Base-by-base conservation (phyloP, 1,140 invertebrate species). In the Zaprionus tsacasi region DNA sequence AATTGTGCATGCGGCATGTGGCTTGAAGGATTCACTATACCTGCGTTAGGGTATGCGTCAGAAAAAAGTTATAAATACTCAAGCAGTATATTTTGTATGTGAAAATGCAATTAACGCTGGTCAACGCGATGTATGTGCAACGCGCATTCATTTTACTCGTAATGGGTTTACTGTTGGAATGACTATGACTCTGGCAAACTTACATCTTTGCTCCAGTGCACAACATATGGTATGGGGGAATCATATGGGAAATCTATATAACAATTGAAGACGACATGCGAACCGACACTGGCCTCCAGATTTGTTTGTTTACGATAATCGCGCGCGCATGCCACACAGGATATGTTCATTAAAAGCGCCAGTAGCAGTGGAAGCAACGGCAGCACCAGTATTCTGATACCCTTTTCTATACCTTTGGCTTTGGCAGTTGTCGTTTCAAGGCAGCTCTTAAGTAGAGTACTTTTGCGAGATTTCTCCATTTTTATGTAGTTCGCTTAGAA, bases 181-280 rank as follows among this genome's bases (percentile, higher is more conserved):
- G 6, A 30, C 40, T 15, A 15, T 15, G 45, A 50, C 45, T 50
- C 45, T 17, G 45, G 45, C 10, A 17, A n/a, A 50, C 95, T 96
- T 94, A 98, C 97, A 85, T 97, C 96, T 93, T 97, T 98, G 91
- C 96, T 97, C 97, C 97, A 99, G 91, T 97, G 95, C 33, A 99
- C 94, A 76, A 97, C 95, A 92, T 98, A 98, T 13, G 97, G 97
- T 82, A 98, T 97, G 68, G 96, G 95, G 78, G 96, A 95, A 76
- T 96, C 96, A 83, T 97, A 96, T 11, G 97, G 98, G 93, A 98
- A 98, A 92, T 98, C 96, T 75, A 99, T 95, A 85, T 96, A 95
- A 93, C 98, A 99, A 94, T 97, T 96, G 93, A 99, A 96, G 67
- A 98, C 95, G 48, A 96, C 96, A 91, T 96, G 96, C 70, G 97